phyloP scores from a whole-genome alignment of 2,113 vertebrate genomes.

The Chaetorhynchus papuensis region DNA sequence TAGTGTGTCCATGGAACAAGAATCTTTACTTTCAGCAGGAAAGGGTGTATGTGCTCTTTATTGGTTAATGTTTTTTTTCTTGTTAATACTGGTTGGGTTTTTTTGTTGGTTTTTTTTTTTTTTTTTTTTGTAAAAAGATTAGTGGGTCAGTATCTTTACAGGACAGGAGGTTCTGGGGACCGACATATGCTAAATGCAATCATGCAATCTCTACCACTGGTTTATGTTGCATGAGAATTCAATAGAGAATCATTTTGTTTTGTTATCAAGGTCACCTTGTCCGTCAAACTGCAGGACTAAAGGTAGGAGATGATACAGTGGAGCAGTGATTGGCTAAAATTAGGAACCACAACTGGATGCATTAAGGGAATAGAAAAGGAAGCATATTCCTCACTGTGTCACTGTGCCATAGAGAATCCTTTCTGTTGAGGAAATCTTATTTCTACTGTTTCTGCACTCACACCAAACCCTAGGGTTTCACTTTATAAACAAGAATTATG shows the following conservation, averaged over 20 bases:
- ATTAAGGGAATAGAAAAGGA: not conserved
- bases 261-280: not conserved
- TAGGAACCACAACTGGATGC: not conserved
- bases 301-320: not conserved
- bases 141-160: not conserved
- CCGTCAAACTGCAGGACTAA: not conserved
- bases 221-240: not conserved
- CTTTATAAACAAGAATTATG: not conserved
- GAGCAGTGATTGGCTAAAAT: not conserved
- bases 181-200: not conserved
- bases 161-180: not conserved
- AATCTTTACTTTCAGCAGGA: not conserved
- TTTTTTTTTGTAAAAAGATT: not conserved
- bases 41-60: not conserved
- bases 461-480: not conserved
- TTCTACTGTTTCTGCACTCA: not conserved
- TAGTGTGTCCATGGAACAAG: not conserved
- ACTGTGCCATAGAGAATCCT: not conserved
- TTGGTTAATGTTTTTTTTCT: not conserved
- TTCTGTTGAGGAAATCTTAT: not conserved
- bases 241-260: not conserved
- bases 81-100: fast-evolving
- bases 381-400: not conserved
- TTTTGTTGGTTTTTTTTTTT: too few species aligned
- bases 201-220: not conserved